Base-by-base conservation (phyloP, 2,797 vertebrate species). In the Danio albolineatus region DNA sequence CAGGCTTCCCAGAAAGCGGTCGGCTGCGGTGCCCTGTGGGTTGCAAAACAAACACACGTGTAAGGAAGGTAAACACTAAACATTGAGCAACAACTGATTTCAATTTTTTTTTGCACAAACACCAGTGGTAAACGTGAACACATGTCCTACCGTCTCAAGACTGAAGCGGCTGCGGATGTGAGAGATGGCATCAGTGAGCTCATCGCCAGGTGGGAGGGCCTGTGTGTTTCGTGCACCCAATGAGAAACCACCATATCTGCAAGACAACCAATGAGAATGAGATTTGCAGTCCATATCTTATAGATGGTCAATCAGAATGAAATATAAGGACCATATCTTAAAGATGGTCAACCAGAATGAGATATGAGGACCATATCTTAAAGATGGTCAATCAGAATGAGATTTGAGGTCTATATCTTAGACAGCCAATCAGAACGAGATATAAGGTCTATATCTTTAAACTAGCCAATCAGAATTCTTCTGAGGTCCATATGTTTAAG, bases 161-260 rank as follows among this genome's bases (percentile, higher is more conserved):
- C 89, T 93, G 88, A 99, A 94, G 74, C 94, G 93, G 65, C 90
- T 92, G 86, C 94, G 96, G 83, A 99, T 91, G 67, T 95, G 90
- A 78, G 88, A 85, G 72, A 99, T 96, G 7, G 96, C 97, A 54
- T 91, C 89, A 41, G 94, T 94, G 38, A 98, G 89, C 60, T 97
- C 94, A 79, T 95, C 93, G 28, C 85, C 89, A 5, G 94, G 90
- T 78, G 96, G 92, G 82, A 96, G 83, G 81, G 88, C 78, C 0
- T 96, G 92, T 14, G 94, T 95, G 73, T 89, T 94, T 81, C 93
- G 95, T 82, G 95, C 96, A 19, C 97, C 97, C 88, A 99, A 71
- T 4, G 98, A 99, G 90, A 98, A 99, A 46, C 98, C 98, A 0
- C 98, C 98, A 16, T 99, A 99, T 86, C 98, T 99, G 87, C 49